Conservation (phyloP, 2,797 vertebrate genomes). For the Choloepus didactylus region DNA sequence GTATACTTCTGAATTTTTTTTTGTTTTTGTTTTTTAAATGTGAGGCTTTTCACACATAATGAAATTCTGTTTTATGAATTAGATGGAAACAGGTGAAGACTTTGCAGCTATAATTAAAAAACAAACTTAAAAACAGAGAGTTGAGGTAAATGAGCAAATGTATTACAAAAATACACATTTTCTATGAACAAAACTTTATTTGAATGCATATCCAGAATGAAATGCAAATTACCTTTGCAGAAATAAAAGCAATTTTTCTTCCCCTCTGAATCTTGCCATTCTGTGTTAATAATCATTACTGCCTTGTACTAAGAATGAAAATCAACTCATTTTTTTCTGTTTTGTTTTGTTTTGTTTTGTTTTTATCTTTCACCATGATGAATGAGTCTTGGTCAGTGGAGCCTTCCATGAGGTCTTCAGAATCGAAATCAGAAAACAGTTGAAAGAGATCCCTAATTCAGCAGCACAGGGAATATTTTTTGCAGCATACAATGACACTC, state of each 20-base stretch:
- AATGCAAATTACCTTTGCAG: constrained; percentile 13
- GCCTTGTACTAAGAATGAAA: neutral
- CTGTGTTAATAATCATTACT: neutral
- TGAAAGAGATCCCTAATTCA: neutral
- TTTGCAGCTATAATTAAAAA: neutral
- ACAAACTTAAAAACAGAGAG: neutral
- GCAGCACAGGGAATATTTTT: neutral
- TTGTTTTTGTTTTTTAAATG: neutral
- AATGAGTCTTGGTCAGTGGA: neutral
- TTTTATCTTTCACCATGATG: neutral
- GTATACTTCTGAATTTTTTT: neutral
- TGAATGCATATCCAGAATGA: neutral
- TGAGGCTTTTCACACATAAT: neutral
- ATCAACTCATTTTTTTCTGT: constrained; percentile 10
- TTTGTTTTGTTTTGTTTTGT: neutral
- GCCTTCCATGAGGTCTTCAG: neutral
- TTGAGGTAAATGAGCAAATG: neutral
- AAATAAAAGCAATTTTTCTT: neutral
- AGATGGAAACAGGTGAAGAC: neutral
- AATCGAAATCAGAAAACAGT: constrained; percentile 14
- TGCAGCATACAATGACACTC: neutral
- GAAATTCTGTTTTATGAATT: neutral
- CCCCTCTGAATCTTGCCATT: neutral
- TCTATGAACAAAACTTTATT: constrained; percentile 5
- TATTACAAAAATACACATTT: neutral